Base-by-base conservation (phyloP, 2,888 invertebrate species). In the Lasioglossum figueresi region DNA sequence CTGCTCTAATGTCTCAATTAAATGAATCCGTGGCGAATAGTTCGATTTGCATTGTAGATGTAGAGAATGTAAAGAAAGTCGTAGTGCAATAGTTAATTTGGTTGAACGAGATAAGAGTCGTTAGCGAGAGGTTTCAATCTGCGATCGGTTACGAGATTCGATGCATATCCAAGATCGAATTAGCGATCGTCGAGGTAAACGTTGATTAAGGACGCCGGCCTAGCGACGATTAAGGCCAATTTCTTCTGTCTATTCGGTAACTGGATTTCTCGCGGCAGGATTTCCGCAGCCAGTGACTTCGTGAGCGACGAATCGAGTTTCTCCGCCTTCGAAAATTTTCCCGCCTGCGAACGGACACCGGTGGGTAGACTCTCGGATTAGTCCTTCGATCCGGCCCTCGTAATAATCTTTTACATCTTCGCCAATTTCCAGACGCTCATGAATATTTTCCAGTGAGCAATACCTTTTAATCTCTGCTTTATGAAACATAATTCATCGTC, bases 221-320 rank as follows among this genome's bases (percentile, higher is more conserved):
- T 59, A 14, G 31, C 48, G 78, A 88, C 37, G 80, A 88, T 88
- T 86, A 88, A 80, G 80, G 80, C 52, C 79, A 86, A 89, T 88
- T 85, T 83, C 83, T 87, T 82, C 83, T 85, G 40, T 80, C 83
- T 72, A 68, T 77, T 78, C 72, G 80, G 45, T 87, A 89, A 88
- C 68, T 52, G 76, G 75, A 88, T 87, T 84, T 68, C 83, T 31
- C 68, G 74, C 43, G 63, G 37, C 83, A 79, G 82, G 87, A 88
- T 87, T 89, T 85, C 80, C 83, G 79, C 43, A 56, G 19, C 45
- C 68, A 37, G 75, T 59, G 82, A 79, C 80, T 80, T 80, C 76
- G 59, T 45, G 73, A 73, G 52, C 73, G 23, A 83, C 52, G 52
- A 52, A 52, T 83, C 27, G 72, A 86, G 83, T 86, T 87, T 79